Base-by-base conservation (phyloP, 2,888 invertebrate species). In the Horisme vitalbata region DNA sequence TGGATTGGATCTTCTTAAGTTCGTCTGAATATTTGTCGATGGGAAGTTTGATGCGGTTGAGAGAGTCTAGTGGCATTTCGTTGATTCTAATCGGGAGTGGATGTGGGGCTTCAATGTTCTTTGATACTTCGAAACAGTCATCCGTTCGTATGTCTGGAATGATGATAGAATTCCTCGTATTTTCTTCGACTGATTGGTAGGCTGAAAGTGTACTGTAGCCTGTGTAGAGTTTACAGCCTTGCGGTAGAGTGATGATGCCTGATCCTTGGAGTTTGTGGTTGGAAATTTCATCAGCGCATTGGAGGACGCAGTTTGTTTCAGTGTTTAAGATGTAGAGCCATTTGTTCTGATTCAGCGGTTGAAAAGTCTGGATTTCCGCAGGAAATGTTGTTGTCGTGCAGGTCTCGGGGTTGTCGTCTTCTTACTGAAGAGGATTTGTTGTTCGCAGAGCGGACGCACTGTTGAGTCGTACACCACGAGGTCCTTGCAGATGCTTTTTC, bases 201-300 rank as follows among this genome's bases (percentile, higher is more conserved):
- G 61, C 59, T 41, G 56, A 35, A 1, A 63, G 36, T 1, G 61
- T 57, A 15, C 52, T 55, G 56, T 15, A 63, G n/a, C 30, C 15
- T 2, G 30, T 30, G 30, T 32, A 7, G 7, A 32, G 32, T 18
- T 18, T 32, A 10, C 32, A 32, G 1, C 18, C 32, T 10, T 32
- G 10, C 6, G 32, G 32, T 8, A 32, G 9, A 10, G 32, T 10
- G 4, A 32, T 4, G 2, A 32, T 6, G 9, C 18, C 32, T 5
- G 18, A 11, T 4, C 32, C 32, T 1, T 32, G 32, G 3, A 32
- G n/a, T 7, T 32, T 32, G 10, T 32, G 10, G 7, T 32, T 32
- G 5, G 32, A 20, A 11, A 32, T 11, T 9, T 32, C 10, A 15
- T 32, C 32, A 9, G 6, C 15, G 7, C 32, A 32, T 6, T 32